These are phyloP conservation scores for Listronotus bonariensis DNA, from an alignment of 1,140 invertebrate species.

Conservation along the genomic window DNA sequence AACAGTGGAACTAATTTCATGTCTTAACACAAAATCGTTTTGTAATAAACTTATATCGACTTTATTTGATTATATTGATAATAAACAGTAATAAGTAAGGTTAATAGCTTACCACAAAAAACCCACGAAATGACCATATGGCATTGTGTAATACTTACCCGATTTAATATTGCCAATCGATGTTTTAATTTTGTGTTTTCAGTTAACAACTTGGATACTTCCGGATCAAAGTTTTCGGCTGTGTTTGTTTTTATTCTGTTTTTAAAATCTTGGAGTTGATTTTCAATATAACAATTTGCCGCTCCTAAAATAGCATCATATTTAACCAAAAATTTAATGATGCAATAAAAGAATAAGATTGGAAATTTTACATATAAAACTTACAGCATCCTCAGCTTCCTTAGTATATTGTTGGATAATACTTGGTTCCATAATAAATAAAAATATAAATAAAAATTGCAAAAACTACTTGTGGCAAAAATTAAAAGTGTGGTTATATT, in stretches of 20 bases:
- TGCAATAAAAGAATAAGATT: background rate
- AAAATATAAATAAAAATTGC: too few relatives aligned
- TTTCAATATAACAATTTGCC: slow-evolving; percentile 27
- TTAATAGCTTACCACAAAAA: too few relatives aligned
- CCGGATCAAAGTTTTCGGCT: slow-evolving; percentile 41
- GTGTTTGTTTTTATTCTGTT: slow-evolving; percentile 28
- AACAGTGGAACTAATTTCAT: too few relatives aligned
- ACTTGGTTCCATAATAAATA: slow-evolving; percentile 24
- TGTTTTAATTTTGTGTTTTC: slow-evolving; percentile 88
- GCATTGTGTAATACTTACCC: too few relatives aligned
- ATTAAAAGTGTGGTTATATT: too few relatives aligned
- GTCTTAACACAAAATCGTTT: too few relatives aligned
- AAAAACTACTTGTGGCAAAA: too few relatives aligned
- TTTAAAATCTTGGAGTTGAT: slow-evolving; percentile 30
- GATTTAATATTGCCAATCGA: slow-evolving; percentile 77
- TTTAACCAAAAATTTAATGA: too few relatives aligned
- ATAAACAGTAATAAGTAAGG: too few relatives aligned
- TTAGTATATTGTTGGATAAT: slow-evolving; percentile 22
- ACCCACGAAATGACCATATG: too few relatives aligned
- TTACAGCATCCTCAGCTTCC: slow-evolving; percentile 30
- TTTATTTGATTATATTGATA: too few relatives aligned
- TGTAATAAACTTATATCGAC: too few relatives aligned
- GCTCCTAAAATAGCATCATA: slow-evolving; percentile 33
- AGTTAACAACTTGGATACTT: slow-evolving; percentile 62
- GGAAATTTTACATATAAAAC: background rate